A percentile compares a stretch with the other conserved stretches of the same genome.
phyloP scores from a whole-genome alignment of 2,113 vertebrate genomes.

The Elgaria multicarinata region DNA sequence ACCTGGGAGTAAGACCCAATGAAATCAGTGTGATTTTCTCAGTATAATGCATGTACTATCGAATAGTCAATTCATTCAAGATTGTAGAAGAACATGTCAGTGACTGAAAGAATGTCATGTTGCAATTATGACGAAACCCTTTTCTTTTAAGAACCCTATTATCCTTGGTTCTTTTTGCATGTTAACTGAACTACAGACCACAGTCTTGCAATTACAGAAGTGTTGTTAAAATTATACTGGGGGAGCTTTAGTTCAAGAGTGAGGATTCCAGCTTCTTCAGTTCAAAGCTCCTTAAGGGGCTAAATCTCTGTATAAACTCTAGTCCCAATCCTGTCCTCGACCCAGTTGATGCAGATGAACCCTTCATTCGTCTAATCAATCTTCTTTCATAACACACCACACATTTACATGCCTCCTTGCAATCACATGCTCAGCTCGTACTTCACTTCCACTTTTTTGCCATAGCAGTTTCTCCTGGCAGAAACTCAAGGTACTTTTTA shows the following conservation, averaged over 20 bases:
- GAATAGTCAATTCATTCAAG: background rate
- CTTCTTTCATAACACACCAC: background rate
- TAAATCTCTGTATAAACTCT: background rate
- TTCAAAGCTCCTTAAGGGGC: background rate
- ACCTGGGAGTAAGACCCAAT: too few relatives aligned
- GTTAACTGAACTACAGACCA: background rate
- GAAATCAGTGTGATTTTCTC: too few relatives aligned
- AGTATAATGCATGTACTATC: background rate
- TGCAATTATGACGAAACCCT: conserved; percentile 25
- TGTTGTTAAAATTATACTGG: background rate
- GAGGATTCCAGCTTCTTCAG: background rate
- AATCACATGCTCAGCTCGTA: background rate
- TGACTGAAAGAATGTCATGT: background rate
- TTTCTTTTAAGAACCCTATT: background rate
- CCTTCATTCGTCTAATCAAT: background rate
- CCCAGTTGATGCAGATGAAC: background rate
- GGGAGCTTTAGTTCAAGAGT: background rate
- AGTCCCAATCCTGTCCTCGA: background rate
- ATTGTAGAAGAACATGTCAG: too few relatives aligned
- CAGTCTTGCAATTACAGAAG: background rate
- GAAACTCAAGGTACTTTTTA: background rate
- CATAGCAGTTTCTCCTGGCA: background rate
- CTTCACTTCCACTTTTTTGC: too few relatives aligned
- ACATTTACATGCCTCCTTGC: background rate
- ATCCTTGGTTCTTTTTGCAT: background rate